Conservation (phyloP, 1,140 invertebrate genomes). For the Cotesia chilonis region DNA sequence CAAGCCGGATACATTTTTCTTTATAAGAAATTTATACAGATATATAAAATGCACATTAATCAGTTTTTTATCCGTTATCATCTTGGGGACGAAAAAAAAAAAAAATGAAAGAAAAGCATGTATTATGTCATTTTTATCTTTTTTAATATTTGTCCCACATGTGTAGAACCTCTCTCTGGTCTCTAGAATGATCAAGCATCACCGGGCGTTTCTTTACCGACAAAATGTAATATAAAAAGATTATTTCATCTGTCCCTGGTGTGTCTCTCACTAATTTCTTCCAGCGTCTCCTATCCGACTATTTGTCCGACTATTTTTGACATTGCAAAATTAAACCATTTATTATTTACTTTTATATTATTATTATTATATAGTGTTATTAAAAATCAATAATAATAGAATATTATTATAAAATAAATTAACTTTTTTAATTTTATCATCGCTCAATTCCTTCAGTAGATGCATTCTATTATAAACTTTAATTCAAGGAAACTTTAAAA, state of each 20-base stretch:
- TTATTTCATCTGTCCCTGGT: constrained; percentile 18
- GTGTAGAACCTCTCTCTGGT: too few relatives aligned
- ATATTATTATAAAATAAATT: too few relatives aligned
- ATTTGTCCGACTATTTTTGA: background rate
- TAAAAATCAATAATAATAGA: too few relatives aligned
- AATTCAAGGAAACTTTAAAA: constrained; percentile 16
- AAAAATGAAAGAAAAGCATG: too few relatives aligned
- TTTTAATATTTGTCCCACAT: too few relatives aligned
- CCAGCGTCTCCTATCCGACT: background rate
- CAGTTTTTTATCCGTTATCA: too few relatives aligned
- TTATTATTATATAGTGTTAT: background rate
- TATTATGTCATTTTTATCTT: too few relatives aligned
- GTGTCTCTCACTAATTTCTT: constrained; percentile 15
- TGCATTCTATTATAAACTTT: constrained; percentile 4
- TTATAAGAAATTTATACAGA: too few relatives aligned
- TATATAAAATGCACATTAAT: constrained; percentile 7
- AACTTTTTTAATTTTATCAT: constrained; percentile 11
- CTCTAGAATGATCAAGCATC: too few relatives aligned
- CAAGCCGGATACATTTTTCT: constrained; percentile 3
- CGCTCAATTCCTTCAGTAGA: background rate
- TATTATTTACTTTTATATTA: background rate
- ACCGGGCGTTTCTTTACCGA: too few relatives aligned
- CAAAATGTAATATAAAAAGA: background rate
- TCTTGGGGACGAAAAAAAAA: too few relatives aligned
- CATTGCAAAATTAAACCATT: too few relatives aligned